Conservation (phyloP, 2,888 invertebrate genomes). For the Blomia tropicalis region DNA sequence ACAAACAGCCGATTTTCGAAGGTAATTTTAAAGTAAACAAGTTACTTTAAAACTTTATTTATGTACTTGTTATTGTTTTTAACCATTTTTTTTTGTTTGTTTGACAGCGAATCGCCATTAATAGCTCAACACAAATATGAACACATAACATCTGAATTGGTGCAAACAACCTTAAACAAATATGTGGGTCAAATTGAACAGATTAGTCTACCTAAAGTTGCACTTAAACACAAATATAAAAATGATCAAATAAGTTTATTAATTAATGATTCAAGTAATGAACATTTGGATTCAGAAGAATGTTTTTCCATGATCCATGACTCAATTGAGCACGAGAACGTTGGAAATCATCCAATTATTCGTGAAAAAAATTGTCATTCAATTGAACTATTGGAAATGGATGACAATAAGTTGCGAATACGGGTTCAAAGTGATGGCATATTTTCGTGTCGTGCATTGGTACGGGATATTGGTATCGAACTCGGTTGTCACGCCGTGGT, state of each 20-base stretch:
- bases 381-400: conserved; percentile 10
- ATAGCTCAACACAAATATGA: not conserved
- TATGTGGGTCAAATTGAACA: conserved; percentile 3
- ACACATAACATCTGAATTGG: not conserved
- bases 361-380: conserved; percentile 7
- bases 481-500: conserved; percentile 11
- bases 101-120: conserved; percentile 8
- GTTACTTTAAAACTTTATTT: no score
- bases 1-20: conserved; percentile 11
- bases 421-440: conserved; percentile 9
- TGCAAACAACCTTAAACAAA: not conserved
- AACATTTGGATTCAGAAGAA: not conserved
- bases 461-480: conserved; percentile 15
- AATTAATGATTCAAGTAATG: not conserved
- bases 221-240: not conserved
- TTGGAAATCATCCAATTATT: not conserved
- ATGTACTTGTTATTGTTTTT: no score
- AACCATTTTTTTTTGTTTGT: no score
- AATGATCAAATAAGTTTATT: not conserved
- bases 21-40: no score
- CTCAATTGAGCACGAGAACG: not conserved
- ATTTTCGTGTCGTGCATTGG: conserved; percentile 17
- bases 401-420: not conserved
- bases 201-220: not conserved
- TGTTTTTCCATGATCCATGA: not conserved